Percentiles rank a stretch among this genome's conserved stretches.
Conservation (phyloP, 2,888 invertebrate species). For the Nezara viridula region DNA sequence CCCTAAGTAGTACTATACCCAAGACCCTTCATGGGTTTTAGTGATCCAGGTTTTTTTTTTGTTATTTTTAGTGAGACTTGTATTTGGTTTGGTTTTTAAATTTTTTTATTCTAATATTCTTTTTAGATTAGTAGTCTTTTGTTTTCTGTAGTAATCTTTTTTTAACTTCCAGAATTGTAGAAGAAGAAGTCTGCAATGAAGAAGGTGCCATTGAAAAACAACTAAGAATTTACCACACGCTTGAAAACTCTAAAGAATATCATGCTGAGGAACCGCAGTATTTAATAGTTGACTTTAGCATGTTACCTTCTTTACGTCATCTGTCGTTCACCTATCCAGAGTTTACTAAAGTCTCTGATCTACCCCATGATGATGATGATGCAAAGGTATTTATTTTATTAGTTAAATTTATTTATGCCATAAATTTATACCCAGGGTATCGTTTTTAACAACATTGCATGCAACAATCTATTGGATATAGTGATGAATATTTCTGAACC, state of each 20-base stretch:
- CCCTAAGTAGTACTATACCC: too few relatives aligned
- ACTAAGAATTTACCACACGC: conserved; percentile 82
- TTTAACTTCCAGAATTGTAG: conserved; percentile 73
- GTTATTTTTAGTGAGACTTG: too few relatives aligned
- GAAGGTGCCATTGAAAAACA: conserved; percentile 65
- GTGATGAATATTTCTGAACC: too few relatives aligned
- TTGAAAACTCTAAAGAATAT: conserved; percentile 89
- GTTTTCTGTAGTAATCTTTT: conserved; percentile 53
- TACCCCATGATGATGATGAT: conserved; percentile 77
- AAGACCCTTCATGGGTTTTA: too few relatives aligned
- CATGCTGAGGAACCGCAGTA: conserved; percentile 84
- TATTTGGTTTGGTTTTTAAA: background rate
- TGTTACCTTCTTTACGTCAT: conserved; percentile 79
- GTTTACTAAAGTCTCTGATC: conserved; percentile 79
- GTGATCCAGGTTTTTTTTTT: too few relatives aligned
- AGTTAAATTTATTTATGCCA: background rate
- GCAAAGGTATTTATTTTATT: conserved; percentile 70
- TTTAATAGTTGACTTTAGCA: conserved; percentile 79
- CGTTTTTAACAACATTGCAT: too few relatives aligned
- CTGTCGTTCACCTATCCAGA: conserved; percentile 83
- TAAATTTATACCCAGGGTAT: too few relatives aligned
- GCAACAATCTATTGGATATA: too few relatives aligned
- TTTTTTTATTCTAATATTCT: conserved; percentile 42
- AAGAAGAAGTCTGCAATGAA: conserved; percentile 73
- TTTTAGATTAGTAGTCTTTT: background rate